Conservation (phyloP, 2,888 invertebrate species). For the Eudasyphora cyanicolor region DNA sequence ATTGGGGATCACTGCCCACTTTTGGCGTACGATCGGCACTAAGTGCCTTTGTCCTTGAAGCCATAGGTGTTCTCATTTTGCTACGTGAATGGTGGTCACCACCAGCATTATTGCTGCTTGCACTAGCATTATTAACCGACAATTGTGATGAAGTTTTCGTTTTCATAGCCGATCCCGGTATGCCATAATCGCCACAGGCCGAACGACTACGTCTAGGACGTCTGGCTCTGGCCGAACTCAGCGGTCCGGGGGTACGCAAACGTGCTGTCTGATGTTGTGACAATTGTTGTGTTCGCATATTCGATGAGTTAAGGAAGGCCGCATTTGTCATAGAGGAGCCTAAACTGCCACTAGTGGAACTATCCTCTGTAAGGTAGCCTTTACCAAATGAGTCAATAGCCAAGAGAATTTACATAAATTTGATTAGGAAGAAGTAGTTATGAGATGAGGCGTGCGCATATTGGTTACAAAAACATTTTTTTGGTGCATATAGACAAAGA, state of each 20-base stretch:
- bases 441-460: slow-evolving; percentile 49
- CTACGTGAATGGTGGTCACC: slow-evolving; percentile 72
- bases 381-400: slow-evolving; percentile 62
- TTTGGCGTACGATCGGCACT: slow-evolving; percentile 78
- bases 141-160: slow-evolving; percentile 48
- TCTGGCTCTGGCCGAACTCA: slow-evolving; percentile 77
- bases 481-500: not conserved
- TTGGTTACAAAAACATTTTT: not conserved
- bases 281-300: slow-evolving; percentile 54
- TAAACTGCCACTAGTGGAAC: slow-evolving; percentile 69
- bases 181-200: slow-evolving; percentile 70
- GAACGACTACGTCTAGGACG: slow-evolving; percentile 77
- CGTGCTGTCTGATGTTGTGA: slow-evolving; percentile 63
- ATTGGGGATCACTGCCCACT: slow-evolving; percentile 51
- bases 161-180: slow-evolving; percentile 65
- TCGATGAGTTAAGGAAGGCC: slow-evolving; percentile 60
- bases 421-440: slow-evolving; percentile 58
- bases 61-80: slow-evolving; percentile 76
- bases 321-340: slow-evolving; percentile 47
- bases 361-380: slow-evolving; percentile 80
- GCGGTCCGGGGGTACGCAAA: slow-evolving; percentile 75
- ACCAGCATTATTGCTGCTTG: not conserved
- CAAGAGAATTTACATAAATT: slow-evolving; percentile 45
- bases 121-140: not conserved
- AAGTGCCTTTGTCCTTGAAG: slow-evolving; percentile 74